phyloP scores from a whole-genome alignment of 1,140 invertebrate genomes.

The Acyrthosiphon pisum region DNA sequence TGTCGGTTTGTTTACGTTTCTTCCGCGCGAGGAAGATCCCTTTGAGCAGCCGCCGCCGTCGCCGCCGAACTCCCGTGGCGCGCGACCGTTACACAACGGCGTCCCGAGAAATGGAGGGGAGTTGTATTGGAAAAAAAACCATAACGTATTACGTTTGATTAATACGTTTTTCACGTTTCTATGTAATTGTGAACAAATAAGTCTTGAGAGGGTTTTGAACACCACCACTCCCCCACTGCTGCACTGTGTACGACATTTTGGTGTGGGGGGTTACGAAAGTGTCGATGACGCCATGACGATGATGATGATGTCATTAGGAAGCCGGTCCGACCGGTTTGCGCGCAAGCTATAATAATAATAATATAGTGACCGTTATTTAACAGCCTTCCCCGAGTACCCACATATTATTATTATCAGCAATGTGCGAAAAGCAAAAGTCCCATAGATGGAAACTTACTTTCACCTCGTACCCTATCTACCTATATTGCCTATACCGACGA shows the following conservation, averaged over 20 bases:
- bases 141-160: background rate
- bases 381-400: background rate
- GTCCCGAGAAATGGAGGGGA: background rate
- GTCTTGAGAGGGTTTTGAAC: background rate
- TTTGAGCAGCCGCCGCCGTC: background rate
- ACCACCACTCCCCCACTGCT: background rate
- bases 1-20: background rate
- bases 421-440: constrained; percentile 29
- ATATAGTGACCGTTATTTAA: constrained; percentile 4
- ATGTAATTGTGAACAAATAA: background rate
- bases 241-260: accelerated
- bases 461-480: background rate
- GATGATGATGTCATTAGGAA: background rate
- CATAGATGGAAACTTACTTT: background rate
- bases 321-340: constrained; percentile 3
- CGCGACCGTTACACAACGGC: background rate
- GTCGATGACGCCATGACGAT: background rate
- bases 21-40: background rate
- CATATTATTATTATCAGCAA: background rate
- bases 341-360: background rate
- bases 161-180: background rate
- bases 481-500: no score
- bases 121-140: no score
- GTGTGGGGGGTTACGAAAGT: background rate
- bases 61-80: background rate